Evolutionary conservation across 2,888 invertebrate genomes (phyloP).

Genomic region (Tipula helvola): DNA sequence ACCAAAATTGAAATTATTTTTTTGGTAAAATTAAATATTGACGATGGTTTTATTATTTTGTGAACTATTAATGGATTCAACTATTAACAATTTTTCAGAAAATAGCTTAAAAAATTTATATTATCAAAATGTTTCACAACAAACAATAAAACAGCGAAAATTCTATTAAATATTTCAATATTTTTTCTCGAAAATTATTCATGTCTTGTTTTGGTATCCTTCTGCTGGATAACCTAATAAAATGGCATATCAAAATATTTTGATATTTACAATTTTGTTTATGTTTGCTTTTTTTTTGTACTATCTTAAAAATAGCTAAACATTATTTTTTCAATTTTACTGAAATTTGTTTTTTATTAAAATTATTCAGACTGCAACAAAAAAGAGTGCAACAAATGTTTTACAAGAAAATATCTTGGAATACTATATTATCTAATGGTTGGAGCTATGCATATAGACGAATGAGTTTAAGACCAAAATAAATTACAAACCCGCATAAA

Average conservation of each 20-base stretch:
- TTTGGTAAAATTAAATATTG: no score
- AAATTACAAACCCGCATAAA: neutral
- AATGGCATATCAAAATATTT: neutral
- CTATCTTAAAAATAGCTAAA: neutral
- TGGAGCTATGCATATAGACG: neutral
- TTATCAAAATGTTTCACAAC: no score
- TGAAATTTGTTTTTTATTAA: neutral
- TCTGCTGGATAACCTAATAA: neutral
- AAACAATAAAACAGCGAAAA: no score
- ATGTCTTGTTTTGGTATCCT: neutral
- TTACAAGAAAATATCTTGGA: neutral
- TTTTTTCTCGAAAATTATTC: no score
- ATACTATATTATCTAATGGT: neutral
- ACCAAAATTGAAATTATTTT: no score
- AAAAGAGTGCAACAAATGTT: neutral
- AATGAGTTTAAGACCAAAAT: neutral
- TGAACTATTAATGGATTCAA: no score
- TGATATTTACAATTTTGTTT: neutral
- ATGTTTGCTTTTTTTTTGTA: neutral
- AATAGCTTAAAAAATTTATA: no score
- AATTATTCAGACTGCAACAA: neutral
- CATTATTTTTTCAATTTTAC: neutral
- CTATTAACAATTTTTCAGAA: no score
- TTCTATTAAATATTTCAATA: no score
- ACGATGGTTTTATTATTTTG: no score